Base-by-base conservation (phyloP, 2,888 invertebrate genomes). In the Cephus pygmeus region DNA sequence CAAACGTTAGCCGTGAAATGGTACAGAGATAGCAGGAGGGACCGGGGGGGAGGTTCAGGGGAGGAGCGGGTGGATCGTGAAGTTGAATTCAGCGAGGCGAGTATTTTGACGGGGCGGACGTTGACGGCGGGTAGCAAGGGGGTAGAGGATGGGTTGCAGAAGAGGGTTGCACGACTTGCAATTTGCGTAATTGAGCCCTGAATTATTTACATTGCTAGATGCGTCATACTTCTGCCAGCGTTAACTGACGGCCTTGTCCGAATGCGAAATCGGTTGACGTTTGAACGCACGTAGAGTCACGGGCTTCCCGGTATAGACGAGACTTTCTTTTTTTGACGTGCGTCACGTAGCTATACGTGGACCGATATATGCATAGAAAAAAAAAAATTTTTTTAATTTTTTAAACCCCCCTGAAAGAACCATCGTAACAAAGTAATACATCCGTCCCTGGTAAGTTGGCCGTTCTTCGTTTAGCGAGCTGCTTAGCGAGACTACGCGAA, bases 171-270 rank as follows among this genome's bases (percentile, higher is more conserved):
- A 81, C 81, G 83, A 80, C 83, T 85, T 84, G 88, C 90, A 88
- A 90, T 90, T 91, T 90, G 88, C 89, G 90, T 90, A 90, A 90
- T 91, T 90, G 91, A 91, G 87, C 87, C 85, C 84, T 90, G 90
- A 91, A 90, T 91, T 91, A 90, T 90, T 90, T 89, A 90, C 90
- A 88, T 85, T 88, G 87, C 83, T 85, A 87, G 88, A 85, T 87
- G 88, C 88, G 88, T 90, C 88, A 88, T 89, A 88, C 89, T 88
- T 87, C 86, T 86, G 85, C 84, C 83, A 80, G 84, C 83, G 83
- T 84, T 86, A 85, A 87, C 86, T 79, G 34, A 30, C 86, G 82
- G 82, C 78, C 76, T 74, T 79, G 83, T 79, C 80, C 81, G 85
- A 85, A 86, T 84, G 85, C 83, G 82, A 84, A 86, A 86, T 85